Base-by-base conservation (phyloP, 2,797 vertebrate genomes). In the Erpetoichthys calabaricus region DNA sequence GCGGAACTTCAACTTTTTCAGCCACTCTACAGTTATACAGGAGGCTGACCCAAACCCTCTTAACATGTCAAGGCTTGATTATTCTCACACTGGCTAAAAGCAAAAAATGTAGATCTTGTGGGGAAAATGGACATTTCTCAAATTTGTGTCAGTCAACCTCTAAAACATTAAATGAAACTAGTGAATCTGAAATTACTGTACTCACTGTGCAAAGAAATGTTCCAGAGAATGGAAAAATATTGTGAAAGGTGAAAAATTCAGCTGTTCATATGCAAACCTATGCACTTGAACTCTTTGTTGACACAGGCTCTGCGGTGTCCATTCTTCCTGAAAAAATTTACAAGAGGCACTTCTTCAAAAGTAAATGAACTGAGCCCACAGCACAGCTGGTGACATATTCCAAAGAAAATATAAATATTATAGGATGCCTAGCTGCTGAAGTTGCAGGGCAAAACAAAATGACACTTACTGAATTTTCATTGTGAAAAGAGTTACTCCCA, bases 331-430 rank as follows among this genome's bases (percentile, higher is more conserved):
- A 61, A 41, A 41, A n/a, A 51, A 4, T 61, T 10, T 60, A 56
- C 53, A 49, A 10, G 47, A 8, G 51, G 9, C 9, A 59, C 44
- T 45, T 59, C 25, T 7, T 45, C 25, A 7, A 45, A 49, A 7
- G 54, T 56, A 51, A 56, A 4, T 47, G 25, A 55, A 45, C 6
- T 44, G 44, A 44, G 44, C 58, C 64, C 7, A 49, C 45, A 60
- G 58, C 51, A 6, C 55, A 60, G 56, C 54, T 63, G 46, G 47
- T 56, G 46, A 65, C 58, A 44, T 62, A 62, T 42, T 57, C 55
- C 6, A 59, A 47, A n/a, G 56, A 62, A n/a, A 57, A 54, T n/a
- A 7, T 57, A 56, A 44, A 49, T 54, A 47, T 57, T 42, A 9
- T 60, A 45, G 56, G 62, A 7, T 56, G 53, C 6, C 47, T 54